A percentile compares a stretch with the other conserved stretches of the same genome.
These are phyloP conservation scores for Nymphalis polychloros DNA, from an alignment of 2,888 invertebrate species.

Conservation along the genomic window DNA sequence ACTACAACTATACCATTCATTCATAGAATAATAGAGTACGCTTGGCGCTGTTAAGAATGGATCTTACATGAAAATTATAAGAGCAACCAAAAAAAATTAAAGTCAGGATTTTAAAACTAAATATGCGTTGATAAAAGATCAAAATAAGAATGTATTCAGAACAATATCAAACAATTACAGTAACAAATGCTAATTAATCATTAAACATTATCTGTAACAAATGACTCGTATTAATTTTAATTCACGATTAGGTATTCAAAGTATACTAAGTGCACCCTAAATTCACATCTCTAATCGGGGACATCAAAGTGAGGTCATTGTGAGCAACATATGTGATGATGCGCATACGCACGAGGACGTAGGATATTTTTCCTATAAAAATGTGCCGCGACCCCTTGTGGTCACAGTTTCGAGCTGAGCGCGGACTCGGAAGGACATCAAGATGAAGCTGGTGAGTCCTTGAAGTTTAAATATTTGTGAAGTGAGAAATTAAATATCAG, in stretches of 20 bases:
- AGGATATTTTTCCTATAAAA: constrained; percentile 73
- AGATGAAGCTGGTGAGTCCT: constrained; percentile 80
- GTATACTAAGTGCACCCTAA: constrained; percentile 37
- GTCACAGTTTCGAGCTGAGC: constrained; percentile 68
- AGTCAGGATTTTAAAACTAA: background rate
- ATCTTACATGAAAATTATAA: background rate
- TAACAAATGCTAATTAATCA: background rate
- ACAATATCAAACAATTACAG: too few relatives aligned
- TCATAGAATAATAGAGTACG: constrained; percentile 25
- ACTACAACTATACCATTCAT: constrained; percentile 28
- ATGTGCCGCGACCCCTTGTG: constrained; percentile 61
- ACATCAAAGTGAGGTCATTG: constrained; percentile 66
- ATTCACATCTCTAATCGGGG: constrained; percentile 41
- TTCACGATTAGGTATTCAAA: constrained; percentile 20
- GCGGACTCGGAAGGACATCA: constrained; percentile 71
- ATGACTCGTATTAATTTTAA: constrained; percentile 11
- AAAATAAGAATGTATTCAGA: too few relatives aligned
- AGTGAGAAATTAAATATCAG: constrained; percentile 47
- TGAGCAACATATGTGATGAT: constrained; percentile 47
- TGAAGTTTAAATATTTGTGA: constrained; percentile 46
- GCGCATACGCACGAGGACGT: constrained; percentile 60
- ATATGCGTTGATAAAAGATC: too few relatives aligned
- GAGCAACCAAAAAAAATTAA: background rate
- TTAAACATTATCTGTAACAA: background rate
- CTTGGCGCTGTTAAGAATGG: background rate